Base-by-base conservation (phyloP, 2,797 vertebrate genomes). In the Pangasius krempfi region DNA sequence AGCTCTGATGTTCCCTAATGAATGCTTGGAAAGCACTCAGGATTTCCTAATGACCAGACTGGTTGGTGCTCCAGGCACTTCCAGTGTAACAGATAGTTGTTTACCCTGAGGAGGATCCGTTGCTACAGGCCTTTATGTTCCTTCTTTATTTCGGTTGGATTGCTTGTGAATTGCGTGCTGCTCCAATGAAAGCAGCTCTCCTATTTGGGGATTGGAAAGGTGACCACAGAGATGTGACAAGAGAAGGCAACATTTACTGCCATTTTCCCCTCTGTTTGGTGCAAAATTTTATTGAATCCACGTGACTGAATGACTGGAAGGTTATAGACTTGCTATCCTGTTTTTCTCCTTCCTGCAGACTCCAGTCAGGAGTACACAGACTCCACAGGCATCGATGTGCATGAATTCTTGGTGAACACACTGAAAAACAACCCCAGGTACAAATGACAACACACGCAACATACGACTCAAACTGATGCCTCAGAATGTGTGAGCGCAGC, bases 391-490 rank as follows among this genome's bases (percentile, higher is more conserved):
- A 99, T 99, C 91, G 99, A 99, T 90, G 96, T 99, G 93, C 99
- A 99, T 85, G 99, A 99, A 96, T 99, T 99, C 97, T 96, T 99
- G 97, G 98, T 99, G 96, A 99, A 98, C 96, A 99, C 99, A 96
- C 98, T 99, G 97, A 99, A 99, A 96, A 99, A 99, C 96, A 99
- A 99, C 95, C 99, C 98, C 97, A 97, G 98, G 99, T 99, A 97
- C 82, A 87, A 87, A 40, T 78, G n/a, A 82, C 27, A 70, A 30
- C 22, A 78, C 73, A 68, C 37, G 40, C 78, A 70, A 25, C n/a
- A 22, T 2, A 9, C 3, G 83, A 70, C 16, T 37, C 25, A 81
- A 10, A 10, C 54, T 2, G 5, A 30, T 37, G 37, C 3, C 86
- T 18, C 5, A n/a, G 20, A 60, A 47, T 33, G 50, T 27, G 2